These are phyloP conservation scores for Disparrhopalites patrizii DNA, from an alignment of 2,888 invertebrate species.

Conservation along the genomic window DNA sequence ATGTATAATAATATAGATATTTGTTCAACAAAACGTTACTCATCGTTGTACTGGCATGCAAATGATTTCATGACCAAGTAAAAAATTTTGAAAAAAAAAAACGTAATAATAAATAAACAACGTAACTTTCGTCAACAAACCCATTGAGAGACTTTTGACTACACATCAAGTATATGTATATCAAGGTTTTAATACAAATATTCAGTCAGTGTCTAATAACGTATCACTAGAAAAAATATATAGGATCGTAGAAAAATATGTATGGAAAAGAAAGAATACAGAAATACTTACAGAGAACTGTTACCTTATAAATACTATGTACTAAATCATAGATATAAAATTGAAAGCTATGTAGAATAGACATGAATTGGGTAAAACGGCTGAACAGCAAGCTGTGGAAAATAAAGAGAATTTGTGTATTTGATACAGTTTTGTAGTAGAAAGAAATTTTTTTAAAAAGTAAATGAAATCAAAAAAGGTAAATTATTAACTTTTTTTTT, in stretches of 20 bases:
- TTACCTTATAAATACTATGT: conserved; percentile 5
- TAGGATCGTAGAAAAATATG: too few relatives aligned
- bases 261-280: too few relatives aligned
- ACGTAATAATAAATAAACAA: too few relatives aligned
- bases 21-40: too few relatives aligned
- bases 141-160: conserved; percentile 2
- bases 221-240: too few relatives aligned
- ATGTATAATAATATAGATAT: neutral
- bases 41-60: too few relatives aligned
- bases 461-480: neutral
- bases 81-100: neutral
- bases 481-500: too few relatives aligned
- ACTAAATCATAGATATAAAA: too few relatives aligned
- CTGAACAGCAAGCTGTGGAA: conserved; percentile 24
- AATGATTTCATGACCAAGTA: neutral
- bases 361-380: conserved; percentile 19
- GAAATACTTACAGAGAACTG: conserved; percentile 1
- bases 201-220: too few relatives aligned
- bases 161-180: too few relatives aligned
- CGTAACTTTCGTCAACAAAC: too few relatives aligned
- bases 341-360: conserved; percentile 15
- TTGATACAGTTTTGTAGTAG: neutral
- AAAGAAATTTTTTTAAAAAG: neutral
- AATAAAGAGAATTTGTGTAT: neutral
- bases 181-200: neutral